Percentiles rank a stretch among this genome's conserved stretches.
Evolutionary conservation across 2,797 vertebrate species (phyloP).

Genomic region (Acipenser transmontanus): DNA sequence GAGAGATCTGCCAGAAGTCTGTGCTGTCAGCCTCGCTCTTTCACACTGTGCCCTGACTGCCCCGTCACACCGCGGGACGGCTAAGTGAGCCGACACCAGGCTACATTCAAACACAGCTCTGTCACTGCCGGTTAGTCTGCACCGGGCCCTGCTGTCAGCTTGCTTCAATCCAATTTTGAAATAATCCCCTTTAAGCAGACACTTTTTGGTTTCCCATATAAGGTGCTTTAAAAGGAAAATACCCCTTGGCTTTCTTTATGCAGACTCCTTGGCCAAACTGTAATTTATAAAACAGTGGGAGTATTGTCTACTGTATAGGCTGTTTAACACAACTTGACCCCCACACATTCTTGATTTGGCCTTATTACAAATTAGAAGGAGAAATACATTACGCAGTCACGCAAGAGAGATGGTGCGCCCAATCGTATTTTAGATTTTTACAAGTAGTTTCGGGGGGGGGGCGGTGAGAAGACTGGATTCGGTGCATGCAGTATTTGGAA

Average conservation of each 20-base stretch:
- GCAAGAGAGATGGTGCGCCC: no score
- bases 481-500: no score
- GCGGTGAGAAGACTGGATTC: no score
- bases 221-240: no score
- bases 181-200: slow-evolving; percentile 14
- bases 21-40: no score
- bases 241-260: neutral
- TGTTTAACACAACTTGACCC: neutral
- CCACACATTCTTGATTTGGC: neutral
- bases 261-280: slow-evolving; percentile 34
- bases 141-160: slow-evolving; percentile 3
- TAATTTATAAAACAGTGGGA: slow-evolving; percentile 27
- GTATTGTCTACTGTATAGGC: neutral
- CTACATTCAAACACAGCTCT: slow-evolving; percentile 5
- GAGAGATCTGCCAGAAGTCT: neutral
- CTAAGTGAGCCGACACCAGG: neutral
- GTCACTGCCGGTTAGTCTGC: slow-evolving; percentile 14
- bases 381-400: neutral
- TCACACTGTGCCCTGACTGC: no score
- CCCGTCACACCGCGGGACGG: no score
- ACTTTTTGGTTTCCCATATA: neutral
- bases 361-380: slow-evolving; percentile 5
- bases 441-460: no score
- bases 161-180: slow-evolving; percentile 1
- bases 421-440: no score